A percentile compares a stretch with the other conserved stretches of the same genome.
Conservation (phyloP, 2,888 invertebrate species). For the Pecten maximus region DNA sequence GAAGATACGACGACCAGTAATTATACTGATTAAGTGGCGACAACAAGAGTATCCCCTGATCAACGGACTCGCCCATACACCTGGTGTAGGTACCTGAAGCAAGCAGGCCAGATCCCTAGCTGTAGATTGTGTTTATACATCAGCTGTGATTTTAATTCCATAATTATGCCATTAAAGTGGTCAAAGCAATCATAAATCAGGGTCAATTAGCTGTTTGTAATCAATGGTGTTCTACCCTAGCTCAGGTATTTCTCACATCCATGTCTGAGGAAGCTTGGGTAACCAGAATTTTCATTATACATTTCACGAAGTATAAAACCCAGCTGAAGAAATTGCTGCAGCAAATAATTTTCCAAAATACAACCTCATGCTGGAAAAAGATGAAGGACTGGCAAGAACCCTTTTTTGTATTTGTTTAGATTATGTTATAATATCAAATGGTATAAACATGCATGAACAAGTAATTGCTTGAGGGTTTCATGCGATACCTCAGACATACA, state of each 20-base stretch:
- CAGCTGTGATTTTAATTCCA: neutral
- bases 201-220: neutral
- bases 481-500: too few relatives aligned
- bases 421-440: too few relatives aligned
- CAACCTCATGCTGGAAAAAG: too few relatives aligned
- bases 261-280: neutral
- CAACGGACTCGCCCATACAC: neutral
- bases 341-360: too few relatives aligned
- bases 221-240: neutral
- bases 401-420: too few relatives aligned
- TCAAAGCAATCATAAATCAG: neutral
- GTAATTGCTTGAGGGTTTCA: too few relatives aligned
- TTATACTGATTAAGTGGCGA: neutral
- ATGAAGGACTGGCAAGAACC: too few relatives aligned
- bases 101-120: neutral
- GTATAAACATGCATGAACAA: too few relatives aligned
- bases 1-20: neutral
- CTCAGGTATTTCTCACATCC: neutral
- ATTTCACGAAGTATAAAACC: too few relatives aligned
- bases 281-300: neutral
- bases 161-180: constrained; percentile 1
- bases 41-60: neutral
- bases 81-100: neutral
- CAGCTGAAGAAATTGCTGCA: too few relatives aligned
- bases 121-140: neutral